phyloP scores from a whole-genome alignment of 2,113 vertebrate genomes.

The Coryphaenoides rupestris region DNA sequence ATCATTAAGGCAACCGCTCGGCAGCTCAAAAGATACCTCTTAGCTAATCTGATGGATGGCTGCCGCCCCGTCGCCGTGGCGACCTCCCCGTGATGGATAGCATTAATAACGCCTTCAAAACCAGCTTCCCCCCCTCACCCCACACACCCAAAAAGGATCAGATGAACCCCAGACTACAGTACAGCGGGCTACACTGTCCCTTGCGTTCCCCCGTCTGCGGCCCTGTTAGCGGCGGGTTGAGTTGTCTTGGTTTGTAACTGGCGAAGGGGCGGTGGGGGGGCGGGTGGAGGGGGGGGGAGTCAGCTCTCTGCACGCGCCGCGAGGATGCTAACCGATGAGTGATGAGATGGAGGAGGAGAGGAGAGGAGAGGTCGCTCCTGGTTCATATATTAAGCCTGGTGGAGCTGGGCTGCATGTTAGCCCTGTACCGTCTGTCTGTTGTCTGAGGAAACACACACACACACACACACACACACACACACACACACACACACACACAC shows the following conservation, averaged over 20 bases:
- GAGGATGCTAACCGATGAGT: no score
- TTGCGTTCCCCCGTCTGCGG: slow-evolving; percentile 21
- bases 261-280: no score
- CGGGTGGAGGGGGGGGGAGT: no score
- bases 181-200: slow-evolving; percentile 15
- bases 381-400: no score
- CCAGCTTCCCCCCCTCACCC: slow-evolving; percentile 10
- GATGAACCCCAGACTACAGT: slow-evolving; percentile 2
- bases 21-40: slow-evolving; percentile 15
- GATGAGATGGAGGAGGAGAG: no score
- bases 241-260: no score
- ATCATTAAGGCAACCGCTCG: slow-evolving; percentile 47
- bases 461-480: slow-evolving; percentile 11
- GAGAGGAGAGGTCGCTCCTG: no score
- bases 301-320: no score
- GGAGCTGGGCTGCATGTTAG: no score
- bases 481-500: slow-evolving; percentile 10
- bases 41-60: slow-evolving; percentile 55
- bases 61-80: slow-evolving; percentile 49
- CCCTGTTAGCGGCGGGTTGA: no score
- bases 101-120: slow-evolving; percentile 61
- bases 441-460: slow-evolving; percentile 5
- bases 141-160: slow-evolving; percentile 20
- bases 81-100: slow-evolving; percentile 63
- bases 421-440: no score